phyloP scores from a whole-genome alignment of 1,140 invertebrate species.

The Drosophila kanapiae region DNA sequence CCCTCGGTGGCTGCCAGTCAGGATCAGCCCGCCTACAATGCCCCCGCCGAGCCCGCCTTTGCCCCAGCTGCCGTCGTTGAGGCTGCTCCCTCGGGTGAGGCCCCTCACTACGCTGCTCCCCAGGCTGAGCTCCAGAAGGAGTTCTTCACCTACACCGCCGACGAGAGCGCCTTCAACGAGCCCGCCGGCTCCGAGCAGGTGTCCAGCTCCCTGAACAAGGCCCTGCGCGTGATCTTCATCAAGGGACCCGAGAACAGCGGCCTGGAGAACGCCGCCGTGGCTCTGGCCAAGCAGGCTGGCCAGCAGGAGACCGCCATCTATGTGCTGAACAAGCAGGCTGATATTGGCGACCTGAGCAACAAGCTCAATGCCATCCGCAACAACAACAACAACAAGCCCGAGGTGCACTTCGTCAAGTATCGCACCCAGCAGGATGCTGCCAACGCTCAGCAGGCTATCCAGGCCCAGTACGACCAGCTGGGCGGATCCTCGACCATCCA shows the following conservation, averaged over 20 bases:
- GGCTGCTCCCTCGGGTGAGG: slow-evolving; percentile 40
- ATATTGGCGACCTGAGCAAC: slow-evolving; percentile 72
- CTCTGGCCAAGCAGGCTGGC: slow-evolving; percentile 71
- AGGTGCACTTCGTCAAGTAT: slow-evolving; percentile 83
- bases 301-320: slow-evolving; percentile 81
- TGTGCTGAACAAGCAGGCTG: slow-evolving; percentile 79
- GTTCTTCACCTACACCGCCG: slow-evolving; percentile 74
- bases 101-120: slow-evolving; percentile 43
- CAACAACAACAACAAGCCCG: slow-evolving; percentile 74
- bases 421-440: slow-evolving; percentile 74
- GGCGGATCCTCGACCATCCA: slow-evolving; percentile 66
- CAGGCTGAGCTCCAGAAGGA: slow-evolving; percentile 77
- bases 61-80: slow-evolving; percentile 11
- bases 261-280: slow-evolving; percentile 71
- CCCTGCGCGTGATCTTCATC: slow-evolving; percentile 78
- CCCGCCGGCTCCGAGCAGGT: slow-evolving; percentile 57
- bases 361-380: slow-evolving; percentile 65
- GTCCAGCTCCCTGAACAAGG: slow-evolving; percentile 55
- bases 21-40: slow-evolving; percentile 22
- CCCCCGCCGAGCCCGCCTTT: slow-evolving; percentile 25
- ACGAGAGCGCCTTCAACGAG: slow-evolving; percentile 70
- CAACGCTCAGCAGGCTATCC: slow-evolving; percentile 74
- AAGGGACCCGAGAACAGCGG: slow-evolving; percentile 76
- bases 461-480: slow-evolving; percentile 76
- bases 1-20: slow-evolving; percentile 20